Conservation (phyloP, 2,113 vertebrate genomes). For the Serinus canaria region DNA sequence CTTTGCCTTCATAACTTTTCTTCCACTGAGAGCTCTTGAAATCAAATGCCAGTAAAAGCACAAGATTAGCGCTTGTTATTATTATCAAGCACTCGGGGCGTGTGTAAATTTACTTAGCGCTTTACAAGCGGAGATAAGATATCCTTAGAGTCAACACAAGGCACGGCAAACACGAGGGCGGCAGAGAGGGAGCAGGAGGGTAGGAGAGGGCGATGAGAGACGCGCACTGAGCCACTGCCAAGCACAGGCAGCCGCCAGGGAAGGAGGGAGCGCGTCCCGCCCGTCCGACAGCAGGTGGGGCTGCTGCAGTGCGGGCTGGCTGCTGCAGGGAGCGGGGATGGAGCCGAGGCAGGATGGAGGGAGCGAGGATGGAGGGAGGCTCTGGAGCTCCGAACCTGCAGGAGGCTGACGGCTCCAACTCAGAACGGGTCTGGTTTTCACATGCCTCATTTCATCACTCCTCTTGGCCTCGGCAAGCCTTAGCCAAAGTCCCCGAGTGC, state of each 20-base stretch:
- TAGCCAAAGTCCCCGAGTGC: fast-evolving
- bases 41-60: not conserved
- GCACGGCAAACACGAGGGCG: not conserved
- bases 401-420: fast-evolving
- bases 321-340: no score
- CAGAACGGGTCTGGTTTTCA: not conserved
- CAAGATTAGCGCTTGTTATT: not conserved
- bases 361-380: no score
- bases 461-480: not conserved
- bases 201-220: not conserved
- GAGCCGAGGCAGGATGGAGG: no score
- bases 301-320: slow-evolving; percentile 13
- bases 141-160: not conserved
- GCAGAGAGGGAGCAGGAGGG: not conserved
- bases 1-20: not conserved
- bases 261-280: not conserved
- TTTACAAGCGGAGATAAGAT: slow-evolving; percentile 11
- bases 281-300: slow-evolving; percentile 74
- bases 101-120: not conserved
- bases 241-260: fast-evolving
- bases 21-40: not conserved
- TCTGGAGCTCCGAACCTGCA: fast-evolving
- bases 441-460: not conserved
- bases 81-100: not conserved
- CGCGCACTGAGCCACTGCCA: fast-evolving